A percentile compares a stretch with the other conserved stretches of the same genome.
Evolutionary conservation across 2,888 invertebrate species (phyloP).

Genomic region (Lepeophtheirus nordmannii): DNA sequence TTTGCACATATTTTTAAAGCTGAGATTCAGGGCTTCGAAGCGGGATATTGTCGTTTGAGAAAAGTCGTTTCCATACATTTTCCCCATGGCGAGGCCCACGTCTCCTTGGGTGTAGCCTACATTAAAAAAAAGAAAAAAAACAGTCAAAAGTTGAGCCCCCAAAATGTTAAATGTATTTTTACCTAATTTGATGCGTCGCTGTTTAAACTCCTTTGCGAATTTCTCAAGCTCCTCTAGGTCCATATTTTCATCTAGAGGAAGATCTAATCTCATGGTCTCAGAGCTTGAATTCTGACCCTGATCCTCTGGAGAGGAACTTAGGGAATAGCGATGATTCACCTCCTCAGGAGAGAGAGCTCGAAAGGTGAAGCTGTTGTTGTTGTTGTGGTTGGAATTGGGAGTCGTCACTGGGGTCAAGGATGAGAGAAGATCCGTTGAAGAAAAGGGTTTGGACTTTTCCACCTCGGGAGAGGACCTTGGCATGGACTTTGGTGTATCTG

Average conservation of each 20-base stretch:
- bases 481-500: constrained; percentile 10
- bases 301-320: constrained; percentile 30
- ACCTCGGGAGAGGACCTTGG: neutral
- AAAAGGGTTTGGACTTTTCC: neutral
- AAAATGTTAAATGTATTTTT: no score
- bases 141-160: constrained; percentile 50
- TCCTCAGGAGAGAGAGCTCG: constrained; percentile 8
- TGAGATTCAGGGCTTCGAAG: constrained; percentile 91
- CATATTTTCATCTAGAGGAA: constrained; percentile 78
- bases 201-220: constrained; percentile 95
- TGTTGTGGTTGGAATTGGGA: neutral
- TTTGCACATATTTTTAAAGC: constrained; percentile 99
- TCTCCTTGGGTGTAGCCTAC: constrained; percentile 66
- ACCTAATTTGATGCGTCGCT: constrained; percentile 88
- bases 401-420: no score
- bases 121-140: constrained; percentile 42
- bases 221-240: constrained; percentile 93
- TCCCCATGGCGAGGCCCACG: constrained; percentile 94
- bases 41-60: constrained; percentile 96
- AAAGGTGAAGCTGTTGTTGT: neutral
- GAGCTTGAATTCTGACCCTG: neutral
- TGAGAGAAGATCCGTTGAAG: neutral
- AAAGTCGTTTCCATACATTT: constrained; percentile 92
- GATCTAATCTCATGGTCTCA: constrained; percentile 31
- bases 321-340: constrained; percentile 30